Evolutionary conservation across 2,888 invertebrate genomes (phyloP).

Genomic region (Osedax frankpressi): DNA sequence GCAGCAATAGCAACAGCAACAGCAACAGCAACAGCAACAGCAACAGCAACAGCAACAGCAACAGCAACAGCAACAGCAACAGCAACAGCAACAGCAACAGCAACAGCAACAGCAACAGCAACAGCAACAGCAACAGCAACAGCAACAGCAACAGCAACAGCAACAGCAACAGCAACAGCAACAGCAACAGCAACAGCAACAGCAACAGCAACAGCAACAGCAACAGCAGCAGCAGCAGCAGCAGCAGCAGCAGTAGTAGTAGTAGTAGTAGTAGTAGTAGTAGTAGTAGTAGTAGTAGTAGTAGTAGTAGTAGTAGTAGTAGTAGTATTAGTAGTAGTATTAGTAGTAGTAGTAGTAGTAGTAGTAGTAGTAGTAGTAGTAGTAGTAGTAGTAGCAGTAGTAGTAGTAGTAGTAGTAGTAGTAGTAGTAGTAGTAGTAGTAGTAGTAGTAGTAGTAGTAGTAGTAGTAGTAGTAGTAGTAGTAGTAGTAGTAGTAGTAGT

Average conservation of each 20-base stretch:
- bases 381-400: background rate
- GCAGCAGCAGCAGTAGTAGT: background rate
- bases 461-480: background rate
- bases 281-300: background rate
- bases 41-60: background rate
- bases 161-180: background rate
- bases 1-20: background rate
- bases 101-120: background rate
- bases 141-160: background rate
- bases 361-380: background rate
- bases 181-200: background rate
- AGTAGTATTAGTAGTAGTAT: background rate
- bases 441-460: background rate
- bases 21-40: background rate
- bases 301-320: background rate
- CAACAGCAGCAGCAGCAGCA: background rate
- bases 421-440: background rate
- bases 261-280: background rate
- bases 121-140: background rate
- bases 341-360: background rate
- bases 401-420: background rate
- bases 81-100: background rate
- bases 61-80: background rate
- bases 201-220: background rate
- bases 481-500: background rate